Evolutionary conservation across 1,140 invertebrate species (phyloP).

Genomic region (Chrysopa pallens): DNA sequence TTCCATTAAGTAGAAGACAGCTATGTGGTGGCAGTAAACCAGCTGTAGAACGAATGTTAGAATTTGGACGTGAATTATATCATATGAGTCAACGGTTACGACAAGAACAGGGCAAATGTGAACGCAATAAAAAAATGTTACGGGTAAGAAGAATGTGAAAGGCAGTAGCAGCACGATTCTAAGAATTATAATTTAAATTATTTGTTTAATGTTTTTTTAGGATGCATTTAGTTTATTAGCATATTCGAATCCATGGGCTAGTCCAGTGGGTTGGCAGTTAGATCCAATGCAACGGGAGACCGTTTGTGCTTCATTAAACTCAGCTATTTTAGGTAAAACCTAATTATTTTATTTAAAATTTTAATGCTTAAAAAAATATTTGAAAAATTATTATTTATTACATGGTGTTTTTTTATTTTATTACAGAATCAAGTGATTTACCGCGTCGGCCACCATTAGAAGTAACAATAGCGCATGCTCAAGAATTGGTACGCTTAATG

Average conservation of each 20-base stretch:
- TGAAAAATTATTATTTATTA: too few species aligned
- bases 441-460: constrained; percentile 79
- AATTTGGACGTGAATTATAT: constrained; percentile 86
- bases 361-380: too few species aligned
- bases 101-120: constrained; percentile 65
- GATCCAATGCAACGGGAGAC: constrained; percentile 82
- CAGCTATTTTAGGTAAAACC: constrained; percentile 76
- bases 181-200: too few species aligned
- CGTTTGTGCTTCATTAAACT: constrained; percentile 88
- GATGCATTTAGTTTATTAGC: constrained; percentile 95
- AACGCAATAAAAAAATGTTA: constrained; percentile 83
- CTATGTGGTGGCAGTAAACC: constrained; percentile 59
- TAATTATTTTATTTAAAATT: neutral
- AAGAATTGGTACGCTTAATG: constrained; percentile 77
- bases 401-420: too few species aligned
- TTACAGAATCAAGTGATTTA: constrained; percentile 76
- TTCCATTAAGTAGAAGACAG: constrained; percentile 32
- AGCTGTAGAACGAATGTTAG: constrained; percentile 72
- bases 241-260: constrained; percentile 94
- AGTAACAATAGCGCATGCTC: constrained; percentile 75
- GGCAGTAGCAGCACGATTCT: too few species aligned
- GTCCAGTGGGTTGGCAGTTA: constrained; percentile 88
- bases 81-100: constrained; percentile 72
- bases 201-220: constrained; percentile 38
- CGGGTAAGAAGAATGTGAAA: constrained; percentile 34